Percentiles rank a stretch among this genome's conserved stretches.
phyloP scores from a whole-genome alignment of 2,797 vertebrate genomes.

The Sebastes kiyomatsui region DNA sequence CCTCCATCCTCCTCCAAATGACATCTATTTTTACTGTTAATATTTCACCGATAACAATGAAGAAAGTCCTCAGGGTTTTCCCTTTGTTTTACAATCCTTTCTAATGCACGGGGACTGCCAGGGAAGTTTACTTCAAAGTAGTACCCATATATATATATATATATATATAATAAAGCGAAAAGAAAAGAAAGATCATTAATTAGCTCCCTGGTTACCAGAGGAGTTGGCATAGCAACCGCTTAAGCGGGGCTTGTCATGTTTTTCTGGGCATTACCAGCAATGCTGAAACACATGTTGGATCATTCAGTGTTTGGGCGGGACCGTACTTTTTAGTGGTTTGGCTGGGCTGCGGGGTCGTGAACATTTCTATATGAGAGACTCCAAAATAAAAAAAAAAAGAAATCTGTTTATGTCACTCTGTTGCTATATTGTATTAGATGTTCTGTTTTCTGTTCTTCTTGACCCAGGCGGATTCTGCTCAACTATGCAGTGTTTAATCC shows the following conservation, averaged over 20 bases:
- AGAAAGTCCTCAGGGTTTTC: slow-evolving; percentile 29
- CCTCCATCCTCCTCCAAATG: not conserved
- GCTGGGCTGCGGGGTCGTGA: not conserved
- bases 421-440: not conserved
- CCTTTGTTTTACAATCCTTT: slow-evolving; percentile 50
- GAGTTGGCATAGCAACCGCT: slow-evolving; percentile 60
- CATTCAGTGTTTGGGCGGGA: slow-evolving; percentile 56
- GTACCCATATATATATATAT: not conserved
- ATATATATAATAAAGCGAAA: not conserved
- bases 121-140: slow-evolving; percentile 55
- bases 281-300: slow-evolving; percentile 55
- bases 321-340: slow-evolving; percentile 39
- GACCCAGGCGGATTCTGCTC: slow-evolving; percentile 90
- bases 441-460: slow-evolving; percentile 1
- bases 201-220: slow-evolving; percentile 63
- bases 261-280: slow-evolving; percentile 39
- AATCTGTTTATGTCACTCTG: slow-evolving; percentile 3
- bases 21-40: slow-evolving; percentile 14
- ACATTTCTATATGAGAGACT: slow-evolving; percentile 16
- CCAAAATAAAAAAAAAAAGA: not conserved
- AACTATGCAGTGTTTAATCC: slow-evolving; percentile 97
- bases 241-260: slow-evolving; percentile 39
- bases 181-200: slow-evolving; percentile 56
- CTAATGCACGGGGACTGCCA: slow-evolving; percentile 41
- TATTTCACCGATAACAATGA: slow-evolving; percentile 11